Base-by-base conservation (phyloP, 2,797 vertebrate species). In the Esox masquinongy region DNA sequence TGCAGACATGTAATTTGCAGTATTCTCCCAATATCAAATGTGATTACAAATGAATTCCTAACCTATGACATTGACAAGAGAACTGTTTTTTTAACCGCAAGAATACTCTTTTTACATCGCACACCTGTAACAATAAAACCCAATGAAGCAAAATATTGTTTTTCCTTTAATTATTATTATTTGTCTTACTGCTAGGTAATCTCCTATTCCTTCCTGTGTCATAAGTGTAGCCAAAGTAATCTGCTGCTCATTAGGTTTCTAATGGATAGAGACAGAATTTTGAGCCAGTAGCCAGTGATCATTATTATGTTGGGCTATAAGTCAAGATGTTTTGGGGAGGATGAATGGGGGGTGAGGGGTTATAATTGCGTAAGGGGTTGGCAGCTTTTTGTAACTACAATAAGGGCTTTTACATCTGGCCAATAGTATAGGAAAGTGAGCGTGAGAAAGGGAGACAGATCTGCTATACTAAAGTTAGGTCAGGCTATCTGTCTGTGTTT, bases 361-460 rank as follows among this genome's bases (percentile, higher is more conserved):
- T 36, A 26, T 22, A 36, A 43, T 34, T 64, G 72, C 14, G 50
- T 31, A n/a, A 84, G 83, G 79, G 88, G 85, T 87, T 82, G 77
- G 50, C 68, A 79, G 75, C 19, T 22, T 56, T 22, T 22, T 86
- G 81, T 88, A 86, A 79, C 74, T 85, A 87, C 87, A 90, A 90
- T 85, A 83, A 77, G 68, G 79, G 84, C 86, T 91, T 91, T 88
- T 86, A 90, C 76, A 74, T 68, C 17, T 77, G 84, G 77, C 73
- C 84, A 84, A 78, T 82, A 87, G 85, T 84, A 83, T 74, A 83
- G 14, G 70, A 76, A 89, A 87, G 88, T 85, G 83, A 83, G 80
- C 84, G 16, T 36, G 12, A 68, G 29, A 63, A 8, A 3, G 80
- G 79, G 87, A 90, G 84, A 74, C 82, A 43, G 79, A 83, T 86